These are phyloP conservation scores for Mesocricetus auratus DNA, from an alignment of 2,113 vertebrate genomes.

Conservation along the genomic window DNA sequence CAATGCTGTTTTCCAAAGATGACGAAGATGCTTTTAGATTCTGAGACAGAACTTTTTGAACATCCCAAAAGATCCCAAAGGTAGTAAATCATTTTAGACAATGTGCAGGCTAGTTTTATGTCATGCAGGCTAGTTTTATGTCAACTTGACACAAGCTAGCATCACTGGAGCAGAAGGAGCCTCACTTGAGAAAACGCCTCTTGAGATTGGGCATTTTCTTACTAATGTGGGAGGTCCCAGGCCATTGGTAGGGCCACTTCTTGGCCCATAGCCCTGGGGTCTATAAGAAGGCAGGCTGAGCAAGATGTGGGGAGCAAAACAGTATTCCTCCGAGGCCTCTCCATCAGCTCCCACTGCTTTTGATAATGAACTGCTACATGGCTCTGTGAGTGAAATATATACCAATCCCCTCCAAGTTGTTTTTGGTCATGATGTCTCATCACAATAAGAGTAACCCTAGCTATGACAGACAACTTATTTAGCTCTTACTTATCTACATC, in stretches of 20 bases:
- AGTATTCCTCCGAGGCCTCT: background rate
- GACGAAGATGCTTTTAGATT: background rate
- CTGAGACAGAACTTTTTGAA: conserved; percentile 15
- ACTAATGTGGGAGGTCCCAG: background rate
- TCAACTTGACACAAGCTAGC: background rate
- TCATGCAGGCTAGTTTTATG: background rate
- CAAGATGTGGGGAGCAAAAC: background rate
- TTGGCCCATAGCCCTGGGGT: background rate
- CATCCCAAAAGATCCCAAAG: conserved; percentile 14
- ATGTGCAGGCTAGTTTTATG: background rate
- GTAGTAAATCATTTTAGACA: background rate
- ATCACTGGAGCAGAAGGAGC: background rate
- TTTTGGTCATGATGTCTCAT: background rate
- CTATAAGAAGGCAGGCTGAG: background rate
- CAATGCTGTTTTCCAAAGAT: background rate
- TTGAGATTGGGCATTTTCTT: background rate
- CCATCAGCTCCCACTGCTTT: background rate
- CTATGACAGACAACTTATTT: background rate
- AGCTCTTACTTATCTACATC: background rate
- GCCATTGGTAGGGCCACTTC: background rate
- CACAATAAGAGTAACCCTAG: background rate
- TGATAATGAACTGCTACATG: background rate
- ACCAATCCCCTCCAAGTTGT: background rate
- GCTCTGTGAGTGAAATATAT: background rate
- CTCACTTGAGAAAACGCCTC: background rate